Base-by-base conservation (phyloP, 1,140 invertebrate species). In the Ceratina australensis region DNA sequence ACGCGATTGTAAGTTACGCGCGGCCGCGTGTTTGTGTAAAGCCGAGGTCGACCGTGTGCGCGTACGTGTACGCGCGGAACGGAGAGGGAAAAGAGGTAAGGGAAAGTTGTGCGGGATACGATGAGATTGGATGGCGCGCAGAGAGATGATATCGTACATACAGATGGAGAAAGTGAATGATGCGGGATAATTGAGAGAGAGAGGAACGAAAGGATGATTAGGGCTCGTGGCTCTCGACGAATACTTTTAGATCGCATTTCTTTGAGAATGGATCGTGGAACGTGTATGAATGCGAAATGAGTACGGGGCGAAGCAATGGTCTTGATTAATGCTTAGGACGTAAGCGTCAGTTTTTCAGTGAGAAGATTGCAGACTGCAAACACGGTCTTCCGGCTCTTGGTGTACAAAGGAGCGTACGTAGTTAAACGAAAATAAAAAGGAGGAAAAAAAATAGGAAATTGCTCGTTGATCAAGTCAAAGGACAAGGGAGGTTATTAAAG, bases 1-100 rank as follows among this genome's bases (percentile, higher is more conserved):
- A 74, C 82, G 50, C 82, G 66, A 84, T 84, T 78, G 73, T 64
- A 61, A 80, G 63, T 74, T 72, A 78, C 75, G 68, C 50, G 28
- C 59, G 67, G 52, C 16, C n/a, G 64, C 72, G 26, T n/a, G n/a
- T 56, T 24, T 50, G 54, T 26, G 64, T 71, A 61, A n/a, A 18
- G 47, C 63, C 52, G 60, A 54, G 57, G 59, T 69, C 71, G 65
- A 68, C 15, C 66, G 24, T 72, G 57, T 28, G 60, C n/a, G 50
- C 47, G 67, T 52, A 60, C 54, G 60, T 49, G 50, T 54, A 13
- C 24, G 56, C 22, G 56, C 8, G 63, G 2, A 52, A 52, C 4
- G 22, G 18, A 33, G 33, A 42, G 15, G 5, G 10, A 42, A 26
- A n/a, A 73, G 28, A 50, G 12, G 18, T 1, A 52, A 20, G 50